Conservation (phyloP, 92 coral and sea anemone genomes). For the Epizoanthus rinbou region DNA sequence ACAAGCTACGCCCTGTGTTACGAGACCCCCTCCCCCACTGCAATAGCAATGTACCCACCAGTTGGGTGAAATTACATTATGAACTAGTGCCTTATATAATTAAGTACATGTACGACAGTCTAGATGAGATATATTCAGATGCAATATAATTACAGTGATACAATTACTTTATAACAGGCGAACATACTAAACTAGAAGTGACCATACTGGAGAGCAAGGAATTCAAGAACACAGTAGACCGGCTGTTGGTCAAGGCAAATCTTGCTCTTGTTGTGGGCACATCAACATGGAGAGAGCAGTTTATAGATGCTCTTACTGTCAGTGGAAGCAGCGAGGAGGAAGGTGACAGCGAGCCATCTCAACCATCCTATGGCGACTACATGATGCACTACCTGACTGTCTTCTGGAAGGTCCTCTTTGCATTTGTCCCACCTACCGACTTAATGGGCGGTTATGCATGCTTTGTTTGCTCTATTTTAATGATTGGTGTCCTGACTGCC, state of each 20-base stretch:
- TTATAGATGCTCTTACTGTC: constrained; percentile 92
- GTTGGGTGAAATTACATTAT: too few species aligned
- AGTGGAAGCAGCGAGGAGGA: constrained; percentile 88
- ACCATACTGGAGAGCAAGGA: constrained; percentile 91
- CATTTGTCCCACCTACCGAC: constrained; percentile 94
- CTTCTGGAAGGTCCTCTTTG: constrained; percentile 96
- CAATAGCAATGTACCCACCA: too few species aligned
- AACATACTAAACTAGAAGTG: constrained; percentile 68
- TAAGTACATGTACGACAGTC: too few species aligned
- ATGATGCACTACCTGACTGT: constrained; percentile 99
- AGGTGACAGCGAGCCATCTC: constrained; percentile 79
- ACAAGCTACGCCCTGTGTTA: too few species aligned
- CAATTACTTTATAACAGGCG: constrained; percentile 57
- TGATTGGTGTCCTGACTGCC: constrained; percentile 94
- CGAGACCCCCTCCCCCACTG: too few species aligned
- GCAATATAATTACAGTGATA: not conserved
- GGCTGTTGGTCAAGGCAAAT: constrained; percentile 92
- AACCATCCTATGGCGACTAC: constrained; percentile 94
- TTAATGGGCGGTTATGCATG: constrained; percentile 99
- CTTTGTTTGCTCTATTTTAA: constrained; percentile 78
- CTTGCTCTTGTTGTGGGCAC: constrained; percentile 96
- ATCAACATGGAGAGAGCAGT: constrained; percentile 97
- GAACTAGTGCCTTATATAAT: too few species aligned
- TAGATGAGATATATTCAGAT: not conserved
- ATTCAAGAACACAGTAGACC: constrained; percentile 98